Percentiles rank a stretch among this genome's conserved stretches.
Evolutionary conservation across 1,140 invertebrate genomes (phyloP).

Genomic region (Meloidogyne chitwoodi): DNA sequence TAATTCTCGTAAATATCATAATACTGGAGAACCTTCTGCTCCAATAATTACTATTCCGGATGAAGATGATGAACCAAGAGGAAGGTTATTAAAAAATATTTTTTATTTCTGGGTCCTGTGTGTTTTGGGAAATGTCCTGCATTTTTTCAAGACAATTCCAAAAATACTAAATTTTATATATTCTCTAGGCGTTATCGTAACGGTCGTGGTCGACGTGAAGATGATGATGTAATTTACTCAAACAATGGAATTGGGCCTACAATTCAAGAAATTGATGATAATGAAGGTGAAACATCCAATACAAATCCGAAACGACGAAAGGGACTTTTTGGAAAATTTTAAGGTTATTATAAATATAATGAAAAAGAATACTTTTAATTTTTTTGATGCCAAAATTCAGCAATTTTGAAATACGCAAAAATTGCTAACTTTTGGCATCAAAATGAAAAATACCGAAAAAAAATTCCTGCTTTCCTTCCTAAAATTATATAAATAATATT

Average conservation of each 20-base stretch:
- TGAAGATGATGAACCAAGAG: conserved; percentile 40
- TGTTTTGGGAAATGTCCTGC: too few species aligned
- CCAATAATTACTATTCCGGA: conserved; percentile 46
- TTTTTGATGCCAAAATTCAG: too few species aligned
- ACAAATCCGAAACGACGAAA: conserved; percentile 32
- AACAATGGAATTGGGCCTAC: conserved; percentile 36
- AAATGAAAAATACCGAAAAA: too few species aligned
- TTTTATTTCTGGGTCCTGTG: neutral
- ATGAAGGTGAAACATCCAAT: conserved; percentile 22
- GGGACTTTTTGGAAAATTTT: conserved; percentile 42
- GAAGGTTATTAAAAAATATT: neutral
- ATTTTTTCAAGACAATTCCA: too few species aligned
- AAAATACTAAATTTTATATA: neutral
- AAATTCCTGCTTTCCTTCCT: too few species aligned
- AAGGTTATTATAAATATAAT: neutral
- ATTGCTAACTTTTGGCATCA: neutral
- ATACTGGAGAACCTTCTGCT: neutral
- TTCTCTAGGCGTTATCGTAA: neutral
- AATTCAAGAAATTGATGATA: conserved; percentile 39
- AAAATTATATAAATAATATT: too few species aligned
- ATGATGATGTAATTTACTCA: conserved; percentile 22
- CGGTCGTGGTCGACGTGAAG: neutral
- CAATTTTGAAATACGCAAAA: too few species aligned
- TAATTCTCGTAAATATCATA: conserved; percentile 1
- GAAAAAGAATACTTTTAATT: too few species aligned